Evolutionary conservation across 2,888 invertebrate genomes (phyloP), one percentile per base, ranked within the genome.

Genomic region (Thecophora atra): DNA sequence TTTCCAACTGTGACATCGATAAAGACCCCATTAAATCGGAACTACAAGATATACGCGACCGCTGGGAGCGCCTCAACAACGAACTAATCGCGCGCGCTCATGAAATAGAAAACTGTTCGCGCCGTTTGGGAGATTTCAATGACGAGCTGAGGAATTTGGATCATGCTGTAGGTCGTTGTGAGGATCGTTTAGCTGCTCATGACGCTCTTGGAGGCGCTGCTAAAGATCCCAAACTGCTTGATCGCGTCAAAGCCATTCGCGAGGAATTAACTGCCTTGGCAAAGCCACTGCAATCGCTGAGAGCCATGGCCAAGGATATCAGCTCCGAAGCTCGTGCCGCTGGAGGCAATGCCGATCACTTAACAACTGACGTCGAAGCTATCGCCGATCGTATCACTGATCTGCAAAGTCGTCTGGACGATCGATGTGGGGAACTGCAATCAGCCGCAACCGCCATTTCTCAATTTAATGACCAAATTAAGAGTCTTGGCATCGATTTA

Each of bases 11-110:
- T 78, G 97, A 98, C 83, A 91, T 93, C 67, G 97, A 98, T 82
- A 95, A 97, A 82, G 96, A 97, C 64, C 91, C 94, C 2, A 94
- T 98, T 1, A 92, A 94, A 82, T 91, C 91, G 54, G 94, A 96
- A 81, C 88, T 98, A 5, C 90, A 92, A 77, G 90, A 90, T 78
- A 91, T 97, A 85, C 95, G 94, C 86, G 92, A 93, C 76, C 89
- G 96, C 77, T 98, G 98, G 98, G 96, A 98, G 81, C 91, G 91
- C 80, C 89, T 98, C 11, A 96, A 96, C 86, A 94, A 95, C 81
- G 94, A 92, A 89, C 78, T 86, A 7, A 81, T 85, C 72, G 79
- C 81, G 15, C 82, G 86, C 6, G 84, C 86, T 8, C 85, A 87
- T 73, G 86, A 85, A 74, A 82, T 87, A 70, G 97, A 98, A 86